Percentiles rank a stretch among this genome's conserved stretches.
Evolutionary conservation across 2,797 vertebrate genomes (phyloP).

Genomic region (Paramormyrops hopkinsi): DNA sequence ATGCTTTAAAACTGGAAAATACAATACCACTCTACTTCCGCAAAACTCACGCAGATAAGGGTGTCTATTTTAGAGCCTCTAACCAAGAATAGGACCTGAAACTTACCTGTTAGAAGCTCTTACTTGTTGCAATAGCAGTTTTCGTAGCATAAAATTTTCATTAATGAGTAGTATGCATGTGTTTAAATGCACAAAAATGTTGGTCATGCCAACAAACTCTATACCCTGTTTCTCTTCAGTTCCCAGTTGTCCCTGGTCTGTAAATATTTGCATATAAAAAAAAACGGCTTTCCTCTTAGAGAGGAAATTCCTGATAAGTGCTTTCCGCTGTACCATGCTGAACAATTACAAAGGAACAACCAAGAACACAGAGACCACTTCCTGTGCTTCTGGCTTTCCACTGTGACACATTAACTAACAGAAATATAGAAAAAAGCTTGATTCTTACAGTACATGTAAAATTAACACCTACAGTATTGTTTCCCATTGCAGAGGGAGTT

Average conservation of each 20-base stretch:
- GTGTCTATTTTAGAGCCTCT: not conserved
- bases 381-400: conserved; percentile 61
- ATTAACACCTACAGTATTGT: not conserved
- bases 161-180: not conserved
- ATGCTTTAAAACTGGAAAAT: not conserved
- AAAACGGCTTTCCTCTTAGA: conserved; percentile 60
- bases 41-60: not conserved
- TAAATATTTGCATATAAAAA: conserved; percentile 63
- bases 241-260: conserved; percentile 48
- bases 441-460: not conserved
- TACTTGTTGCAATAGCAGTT: not conserved
- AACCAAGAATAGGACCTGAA: not conserved
- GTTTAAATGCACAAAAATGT: not conserved
- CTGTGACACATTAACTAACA: conserved; percentile 24
- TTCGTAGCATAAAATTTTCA: not conserved
- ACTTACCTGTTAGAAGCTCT: not conserved
- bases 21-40: not conserved
- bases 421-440: not conserved
- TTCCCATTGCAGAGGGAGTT: not conserved
- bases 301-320: conserved; percentile 68
- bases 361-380: conserved; percentile 60
- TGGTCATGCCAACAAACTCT: not conserved
- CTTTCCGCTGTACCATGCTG: conserved; percentile 63
- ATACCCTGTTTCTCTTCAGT: conserved; percentile 47
- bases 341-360: conserved; percentile 60